Evolutionary conservation across 2,888 invertebrate species (phyloP).

Genomic region (Drosophila eohydei): DNA sequence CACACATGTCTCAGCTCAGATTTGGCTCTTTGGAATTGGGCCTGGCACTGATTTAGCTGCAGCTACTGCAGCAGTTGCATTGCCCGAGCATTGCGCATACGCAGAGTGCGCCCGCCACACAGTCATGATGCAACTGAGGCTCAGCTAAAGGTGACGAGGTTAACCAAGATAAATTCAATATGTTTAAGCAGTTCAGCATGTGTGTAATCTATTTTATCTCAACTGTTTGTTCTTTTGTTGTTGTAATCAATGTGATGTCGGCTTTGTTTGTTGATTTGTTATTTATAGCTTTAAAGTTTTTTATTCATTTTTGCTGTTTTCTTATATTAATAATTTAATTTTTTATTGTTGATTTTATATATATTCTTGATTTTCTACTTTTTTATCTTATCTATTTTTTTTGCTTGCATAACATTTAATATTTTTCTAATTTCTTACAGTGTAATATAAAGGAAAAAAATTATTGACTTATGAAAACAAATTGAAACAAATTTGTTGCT

Average conservation of each 20-base stretch:
- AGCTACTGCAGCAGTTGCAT: neutral
- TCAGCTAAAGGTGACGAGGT: slow-evolving; percentile 59
- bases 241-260: neutral
- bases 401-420: neutral
- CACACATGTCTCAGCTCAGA: slow-evolving; percentile 50
- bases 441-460: no score
- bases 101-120: slow-evolving; percentile 65
- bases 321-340: neutral
- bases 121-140: slow-evolving; percentile 80
- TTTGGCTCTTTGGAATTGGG: slow-evolving; percentile 38
- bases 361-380: neutral
- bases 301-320: neutral
- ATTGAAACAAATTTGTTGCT: no score
- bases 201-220: slow-evolving; percentile 3
- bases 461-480: no score
- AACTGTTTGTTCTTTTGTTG: slow-evolving; percentile 4
- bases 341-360: neutral
- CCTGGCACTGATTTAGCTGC: slow-evolving; percentile 25
- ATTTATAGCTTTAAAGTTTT: neutral
- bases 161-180: neutral
- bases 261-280: neutral
- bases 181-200: neutral
- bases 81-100: slow-evolving; percentile 65
- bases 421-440: neutral
- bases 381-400: neutral